Percentiles rank a stretch among this genome's conserved stretches.
Evolutionary conservation across 1,140 invertebrate species (phyloP).

Genomic region (Sitophilus oryzae): DNA sequence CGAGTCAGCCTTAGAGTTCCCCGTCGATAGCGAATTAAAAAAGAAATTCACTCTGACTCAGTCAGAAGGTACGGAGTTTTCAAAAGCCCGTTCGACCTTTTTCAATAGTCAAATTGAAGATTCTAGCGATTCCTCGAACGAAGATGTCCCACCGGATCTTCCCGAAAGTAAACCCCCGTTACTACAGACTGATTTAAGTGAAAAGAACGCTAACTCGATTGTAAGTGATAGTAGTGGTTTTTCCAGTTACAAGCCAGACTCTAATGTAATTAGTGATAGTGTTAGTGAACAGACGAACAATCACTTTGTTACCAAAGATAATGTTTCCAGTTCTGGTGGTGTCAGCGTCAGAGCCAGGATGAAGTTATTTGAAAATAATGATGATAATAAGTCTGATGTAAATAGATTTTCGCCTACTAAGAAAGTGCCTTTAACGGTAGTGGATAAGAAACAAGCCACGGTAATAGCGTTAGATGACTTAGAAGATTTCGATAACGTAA

Average conservation of each 20-base stretch:
- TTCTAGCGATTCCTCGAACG: constrained; percentile 19
- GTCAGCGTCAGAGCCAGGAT: constrained; percentile 35
- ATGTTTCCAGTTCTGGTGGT: constrained; percentile 17
- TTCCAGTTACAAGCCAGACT: constrained; percentile 22
- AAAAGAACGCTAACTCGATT: background rate
- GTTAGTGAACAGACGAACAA: constrained; percentile 31
- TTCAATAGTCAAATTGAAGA: constrained; percentile 40
- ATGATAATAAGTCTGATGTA: constrained; percentile 32
- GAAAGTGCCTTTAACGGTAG: constrained; percentile 23
- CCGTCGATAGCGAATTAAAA: constrained; percentile 21
- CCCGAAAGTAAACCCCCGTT: constrained; percentile 38
- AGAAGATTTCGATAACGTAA: constrained; percentile 24
- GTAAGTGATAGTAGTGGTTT: constrained; percentile 27
- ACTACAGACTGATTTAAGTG: background rate
- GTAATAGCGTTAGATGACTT: constrained; percentile 23
- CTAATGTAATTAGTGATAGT: constrained; percentile 31
- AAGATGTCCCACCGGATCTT: constrained; percentile 37
- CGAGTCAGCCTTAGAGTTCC: constrained; percentile 35
- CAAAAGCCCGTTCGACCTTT: constrained; percentile 43
- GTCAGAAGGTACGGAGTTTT: constrained; percentile 30
- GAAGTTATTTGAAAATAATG: constrained; percentile 37
- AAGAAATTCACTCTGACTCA: constrained; percentile 20
- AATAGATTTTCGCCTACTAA: constrained; percentile 23
- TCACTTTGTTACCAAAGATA: constrained; percentile 42
- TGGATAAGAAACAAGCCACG: constrained; percentile 7